Evolutionary conservation across 2,797 vertebrate species (phyloP).

Genomic region (Scarus forsteni): DNA sequence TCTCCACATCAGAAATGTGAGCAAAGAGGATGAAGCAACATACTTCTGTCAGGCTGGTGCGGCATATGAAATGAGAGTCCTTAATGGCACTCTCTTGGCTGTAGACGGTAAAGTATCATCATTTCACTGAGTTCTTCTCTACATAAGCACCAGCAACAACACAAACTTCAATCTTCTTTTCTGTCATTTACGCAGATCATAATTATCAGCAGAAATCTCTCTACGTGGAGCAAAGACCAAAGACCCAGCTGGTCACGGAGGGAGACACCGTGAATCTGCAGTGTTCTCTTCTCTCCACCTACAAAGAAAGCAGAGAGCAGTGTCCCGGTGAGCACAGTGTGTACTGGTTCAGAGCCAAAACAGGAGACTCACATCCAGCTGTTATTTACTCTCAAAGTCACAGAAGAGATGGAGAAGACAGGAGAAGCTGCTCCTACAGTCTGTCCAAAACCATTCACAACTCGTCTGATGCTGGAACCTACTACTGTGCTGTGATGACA

Average conservation of each 20-base stretch:
- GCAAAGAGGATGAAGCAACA: constrained; percentile 59
- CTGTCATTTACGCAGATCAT: constrained; percentile 26
- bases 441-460: constrained; percentile 29
- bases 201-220: constrained; percentile 1
- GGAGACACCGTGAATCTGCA: constrained; percentile 37
- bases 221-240: constrained; percentile 24
- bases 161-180: neutral
- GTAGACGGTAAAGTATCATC: constrained; percentile 44
- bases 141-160: neutral
- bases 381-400: constrained; percentile 19
- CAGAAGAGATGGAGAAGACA: neutral
- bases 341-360: constrained; percentile 58
- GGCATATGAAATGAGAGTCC: rapidly evolving
- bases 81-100: constrained; percentile 8
- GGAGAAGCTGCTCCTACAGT: constrained; percentile 43
- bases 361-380: neutral
- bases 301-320: neutral
- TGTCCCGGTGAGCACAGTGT: constrained; percentile 43
- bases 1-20: constrained; percentile 33
- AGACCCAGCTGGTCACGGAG: neutral
- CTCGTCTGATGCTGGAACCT: constrained; percentile 58
- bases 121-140: neutral
- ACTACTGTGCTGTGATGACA: constrained; percentile 63
- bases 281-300: constrained; percentile 42
- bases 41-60: constrained; percentile 57